These are phyloP conservation scores for Danio jaintianensis DNA, from an alignment of 2,797 vertebrate genomes.

Conservation along the genomic window DNA sequence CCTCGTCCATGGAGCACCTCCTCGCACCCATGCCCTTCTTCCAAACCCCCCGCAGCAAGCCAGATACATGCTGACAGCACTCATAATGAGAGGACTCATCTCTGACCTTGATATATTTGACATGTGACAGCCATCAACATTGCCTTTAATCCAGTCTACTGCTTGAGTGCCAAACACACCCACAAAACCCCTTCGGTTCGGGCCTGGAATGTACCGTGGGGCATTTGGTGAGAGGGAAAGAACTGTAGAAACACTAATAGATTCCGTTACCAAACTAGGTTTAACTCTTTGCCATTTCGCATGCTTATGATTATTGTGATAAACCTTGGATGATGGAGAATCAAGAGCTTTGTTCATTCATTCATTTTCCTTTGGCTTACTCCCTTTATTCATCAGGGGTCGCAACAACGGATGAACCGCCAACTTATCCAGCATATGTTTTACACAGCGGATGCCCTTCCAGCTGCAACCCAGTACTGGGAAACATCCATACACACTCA, in stretches of 20 bases:
- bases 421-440: too few species aligned
- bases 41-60: slow-evolving; percentile 17
- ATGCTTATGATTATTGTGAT: not conserved
- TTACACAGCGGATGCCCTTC: too few species aligned
- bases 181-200: not conserved
- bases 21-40: slow-evolving; percentile 22
- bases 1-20: slow-evolving; percentile 33
- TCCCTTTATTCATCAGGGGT: too few species aligned
- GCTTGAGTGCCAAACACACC: slow-evolving; percentile 5
- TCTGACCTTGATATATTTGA: slow-evolving; percentile 50
- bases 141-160: slow-evolving; percentile 34
- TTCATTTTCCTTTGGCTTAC: too few species aligned
- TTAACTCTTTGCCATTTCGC: not conserved
- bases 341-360: not conserved
- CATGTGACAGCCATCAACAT: slow-evolving; percentile 42
- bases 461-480: too few species aligned
- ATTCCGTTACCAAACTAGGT: not conserved
- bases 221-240: slow-evolving; percentile 1
- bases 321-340: slow-evolving; percentile 1
- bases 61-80: slow-evolving; percentile 44
- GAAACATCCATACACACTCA: too few species aligned
- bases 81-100: slow-evolving; percentile 53
- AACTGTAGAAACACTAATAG: not conserved
- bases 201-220: not conserved
- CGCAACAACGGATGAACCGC: too few species aligned